Evolutionary conservation across 2,113 vertebrate species (phyloP), one percentile per base, ranked within the genome.

Genomic region (Nanorana parkeri): DNA sequence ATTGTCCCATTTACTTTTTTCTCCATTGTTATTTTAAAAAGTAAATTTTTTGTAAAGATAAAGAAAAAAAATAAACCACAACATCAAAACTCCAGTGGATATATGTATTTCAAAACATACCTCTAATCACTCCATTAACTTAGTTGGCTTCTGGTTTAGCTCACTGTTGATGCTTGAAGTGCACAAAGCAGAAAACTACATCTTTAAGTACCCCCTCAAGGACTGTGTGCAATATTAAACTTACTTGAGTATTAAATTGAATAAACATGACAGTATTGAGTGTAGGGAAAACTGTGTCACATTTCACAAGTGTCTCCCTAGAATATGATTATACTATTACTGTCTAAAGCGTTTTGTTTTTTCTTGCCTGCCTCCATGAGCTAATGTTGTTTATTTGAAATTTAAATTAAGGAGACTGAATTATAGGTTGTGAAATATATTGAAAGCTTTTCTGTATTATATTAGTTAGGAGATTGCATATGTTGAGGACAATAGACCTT

Each of bases 201-300:
- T 71, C 55, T 71, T 47, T 80, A 80, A 80, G 55, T 80, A 71
- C 67, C 21, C 72, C 78, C 78, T 71, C 56, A 71, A 80, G 78
- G 67, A 32, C 29, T 56, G n/a, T 52, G 55, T 80, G 55, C 78
- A 61, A 80, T 80, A 80, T 80, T 71, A 80, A 69, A 71, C 56
- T 80, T 80, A 71, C 66, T 80, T 51, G 67, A 69, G 67, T 80
- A 80, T 63, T 80, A 80, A 80, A 80, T 71, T 69, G 78, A 80
- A 71, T 80, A 63, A 80, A 80, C 66, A 63, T 71, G 67, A 51
- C 78, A 60, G 67, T 80, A 69, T 80, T 67, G 32, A 80, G 61
- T 54, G 24, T 28, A 41, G 61, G 36, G 36, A 60, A 79, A 68
- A 41, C 7, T 7, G 51, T 51, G 54, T 47, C 67, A 61, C 52